Percentiles rank a stretch among this genome's conserved stretches.
phyloP scores from a whole-genome alignment of 35 echinoderm and acorn worm species.

The Holothuria glaberrima region DNA sequence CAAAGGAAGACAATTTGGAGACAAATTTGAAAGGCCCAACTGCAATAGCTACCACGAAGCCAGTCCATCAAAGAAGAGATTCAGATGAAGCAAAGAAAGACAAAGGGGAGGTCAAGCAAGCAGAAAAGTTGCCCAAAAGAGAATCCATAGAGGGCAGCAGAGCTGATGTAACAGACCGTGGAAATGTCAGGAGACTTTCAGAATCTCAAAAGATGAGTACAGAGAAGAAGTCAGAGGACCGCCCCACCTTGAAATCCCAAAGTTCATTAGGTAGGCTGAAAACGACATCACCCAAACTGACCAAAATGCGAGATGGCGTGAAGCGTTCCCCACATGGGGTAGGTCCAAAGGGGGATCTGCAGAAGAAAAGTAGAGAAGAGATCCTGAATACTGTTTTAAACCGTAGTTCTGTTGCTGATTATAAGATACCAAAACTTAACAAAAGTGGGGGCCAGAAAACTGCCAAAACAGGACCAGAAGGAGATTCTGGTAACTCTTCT shows the following conservation, averaged over 20 bases:
- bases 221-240: not conserved
- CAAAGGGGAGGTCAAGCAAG: constrained; percentile 19
- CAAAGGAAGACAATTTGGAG: constrained; percentile 14
- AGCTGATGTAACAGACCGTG: constrained; percentile 7
- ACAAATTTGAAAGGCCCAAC: not conserved
- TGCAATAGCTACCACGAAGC: not conserved
- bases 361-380: constrained; percentile 44
- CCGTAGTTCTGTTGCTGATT: constrained; percentile 14
- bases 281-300: not conserved
- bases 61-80: constrained; percentile 32
- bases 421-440: constrained; percentile 67
- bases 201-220: not conserved
- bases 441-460: constrained; percentile 52
- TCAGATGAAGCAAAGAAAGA: constrained; percentile 36
- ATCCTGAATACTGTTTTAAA: constrained; percentile 42
- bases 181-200: not conserved
- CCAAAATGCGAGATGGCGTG: not conserved
- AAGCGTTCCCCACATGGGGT: not conserved
- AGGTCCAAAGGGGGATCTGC: constrained; percentile 2
- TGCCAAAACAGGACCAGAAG: constrained; percentile 33
- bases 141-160: not conserved
- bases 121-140: constrained; percentile 9
- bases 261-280: constrained; percentile 4
- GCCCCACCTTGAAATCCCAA: not conserved
- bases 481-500: not conserved